A percentile compares a stretch with the other conserved stretches of the same genome.
phyloP scores from a whole-genome alignment of 1,140 invertebrate genomes.

The Portunus trituberculatus region DNA sequence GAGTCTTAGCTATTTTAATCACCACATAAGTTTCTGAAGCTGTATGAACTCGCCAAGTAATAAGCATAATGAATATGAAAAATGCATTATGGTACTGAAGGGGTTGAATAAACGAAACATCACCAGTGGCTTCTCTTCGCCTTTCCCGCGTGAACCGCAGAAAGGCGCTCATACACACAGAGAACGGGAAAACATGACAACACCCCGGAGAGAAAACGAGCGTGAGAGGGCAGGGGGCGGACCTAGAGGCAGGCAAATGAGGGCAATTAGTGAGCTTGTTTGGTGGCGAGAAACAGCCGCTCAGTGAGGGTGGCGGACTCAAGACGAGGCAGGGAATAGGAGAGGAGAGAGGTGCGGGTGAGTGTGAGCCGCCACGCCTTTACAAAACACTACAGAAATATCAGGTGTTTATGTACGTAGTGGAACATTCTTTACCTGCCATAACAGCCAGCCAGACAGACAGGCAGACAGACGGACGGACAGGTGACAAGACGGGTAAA shows the following conservation, averaged over 20 bases:
- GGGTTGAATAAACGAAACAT: too few species aligned
- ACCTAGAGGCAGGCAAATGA: background rate
- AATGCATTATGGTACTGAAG: too few species aligned
- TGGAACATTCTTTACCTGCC: background rate
- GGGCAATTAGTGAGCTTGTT: slow-evolving; percentile 20
- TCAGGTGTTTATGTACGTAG: background rate
- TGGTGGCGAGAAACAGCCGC: background rate
- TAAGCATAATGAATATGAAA: too few species aligned
- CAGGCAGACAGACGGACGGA: background rate
- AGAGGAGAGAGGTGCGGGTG: background rate
- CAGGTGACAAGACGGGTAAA: background rate
- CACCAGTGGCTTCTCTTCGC: background rate
- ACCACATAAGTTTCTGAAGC: too few species aligned
- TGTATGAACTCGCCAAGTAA: too few species aligned
- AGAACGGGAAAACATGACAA: background rate
- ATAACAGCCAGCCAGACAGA: background rate
- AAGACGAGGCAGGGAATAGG: background rate
- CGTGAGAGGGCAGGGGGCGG: background rate
- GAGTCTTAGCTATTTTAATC: too few species aligned
- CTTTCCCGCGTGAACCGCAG: background rate
- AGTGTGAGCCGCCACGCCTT: background rate
- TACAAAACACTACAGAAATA: background rate
- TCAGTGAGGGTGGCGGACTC: background rate
- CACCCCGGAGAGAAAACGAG: background rate
- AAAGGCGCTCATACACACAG: background rate